phyloP scores from a whole-genome alignment of 2,113 vertebrate species.

The Ceyx melanurus region DNA sequence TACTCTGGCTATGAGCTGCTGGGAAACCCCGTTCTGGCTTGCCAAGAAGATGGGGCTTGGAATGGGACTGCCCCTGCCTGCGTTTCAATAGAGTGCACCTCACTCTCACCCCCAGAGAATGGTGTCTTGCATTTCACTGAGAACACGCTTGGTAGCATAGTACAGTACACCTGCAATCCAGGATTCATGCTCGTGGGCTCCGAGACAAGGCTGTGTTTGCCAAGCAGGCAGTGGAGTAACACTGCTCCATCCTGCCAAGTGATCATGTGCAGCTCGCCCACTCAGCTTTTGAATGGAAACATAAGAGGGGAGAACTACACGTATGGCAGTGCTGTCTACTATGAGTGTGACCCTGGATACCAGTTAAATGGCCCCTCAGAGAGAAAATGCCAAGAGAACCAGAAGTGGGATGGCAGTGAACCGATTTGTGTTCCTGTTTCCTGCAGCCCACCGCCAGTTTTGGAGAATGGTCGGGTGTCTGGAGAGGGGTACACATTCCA shows the following conservation, averaged over 20 bases:
- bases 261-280: slow-evolving; percentile 79
- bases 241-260: slow-evolving; percentile 79
- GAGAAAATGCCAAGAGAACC: slow-evolving; percentile 83
- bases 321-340: slow-evolving; percentile 75
- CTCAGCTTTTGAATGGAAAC: slow-evolving; percentile 76
- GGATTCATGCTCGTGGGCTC: slow-evolving; percentile 86
- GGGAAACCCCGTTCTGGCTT: slow-evolving; percentile 78
- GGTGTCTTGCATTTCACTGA: slow-evolving; percentile 85
- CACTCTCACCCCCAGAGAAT: slow-evolving; percentile 79
- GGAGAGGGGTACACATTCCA: slow-evolving; percentile 82
- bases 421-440: slow-evolving; percentile 84
- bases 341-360: slow-evolving; percentile 87
- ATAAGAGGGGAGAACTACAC: slow-evolving; percentile 78
- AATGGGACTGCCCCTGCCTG: slow-evolving; percentile 91
- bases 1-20: slow-evolving; percentile 86
- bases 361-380: slow-evolving; percentile 76
- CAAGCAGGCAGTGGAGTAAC: slow-evolving; percentile 85
- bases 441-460: slow-evolving; percentile 80
- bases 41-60: slow-evolving; percentile 92
- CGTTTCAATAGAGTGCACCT: slow-evolving; percentile 83
- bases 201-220: slow-evolving; percentile 81
- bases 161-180: slow-evolving; percentile 83
- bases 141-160: slow-evolving; percentile 77
- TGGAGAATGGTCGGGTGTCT: slow-evolving; percentile 74
- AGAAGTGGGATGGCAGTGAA: slow-evolving; percentile 84